Conservation (phyloP, 2,797 vertebrate genomes). For the Syngnathus rostellatus region DNA sequence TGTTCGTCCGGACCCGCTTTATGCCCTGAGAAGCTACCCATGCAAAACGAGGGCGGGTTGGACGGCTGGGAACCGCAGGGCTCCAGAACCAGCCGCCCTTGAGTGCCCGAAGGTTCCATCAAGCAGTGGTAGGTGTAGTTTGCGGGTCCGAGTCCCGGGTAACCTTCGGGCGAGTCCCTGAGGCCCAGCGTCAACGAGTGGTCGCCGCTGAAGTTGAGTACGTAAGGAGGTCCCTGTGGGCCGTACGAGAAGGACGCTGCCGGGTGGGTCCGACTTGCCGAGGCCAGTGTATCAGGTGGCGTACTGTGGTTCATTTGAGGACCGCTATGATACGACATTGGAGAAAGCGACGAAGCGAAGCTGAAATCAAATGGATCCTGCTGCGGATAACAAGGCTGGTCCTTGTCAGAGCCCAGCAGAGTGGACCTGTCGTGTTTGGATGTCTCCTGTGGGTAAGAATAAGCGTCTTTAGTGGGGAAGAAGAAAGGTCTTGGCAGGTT, state of each 20-base stretch:
- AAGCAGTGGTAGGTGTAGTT: slow-evolving; percentile 79
- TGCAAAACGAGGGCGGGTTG: slow-evolving; percentile 54
- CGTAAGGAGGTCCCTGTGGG: slow-evolving; percentile 67
- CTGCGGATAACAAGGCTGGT: slow-evolving; percentile 59
- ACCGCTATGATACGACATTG: slow-evolving; percentile 60
- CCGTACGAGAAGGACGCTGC: slow-evolving; percentile 56
- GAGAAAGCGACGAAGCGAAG: slow-evolving; percentile 57
- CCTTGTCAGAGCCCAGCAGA: slow-evolving; percentile 44
- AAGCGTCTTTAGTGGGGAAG: slow-evolving; percentile 54
- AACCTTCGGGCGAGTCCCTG: slow-evolving; percentile 64
- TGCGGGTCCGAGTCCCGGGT: slow-evolving; percentile 57
- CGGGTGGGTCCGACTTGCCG: slow-evolving; percentile 54
- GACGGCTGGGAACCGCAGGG: slow-evolving; percentile 64
- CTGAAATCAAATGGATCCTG: slow-evolving; percentile 66
- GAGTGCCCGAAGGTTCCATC: slow-evolving; percentile 78
- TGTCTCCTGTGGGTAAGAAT: slow-evolving; percentile 41
- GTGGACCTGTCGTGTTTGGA: slow-evolving; percentile 52
- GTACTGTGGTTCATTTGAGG: slow-evolving; percentile 58
- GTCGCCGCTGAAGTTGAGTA: slow-evolving; percentile 74
- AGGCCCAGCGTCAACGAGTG: slow-evolving; percentile 74
- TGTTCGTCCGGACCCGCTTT: slow-evolving; percentile 57
- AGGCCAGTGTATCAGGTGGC: slow-evolving; percentile 49
- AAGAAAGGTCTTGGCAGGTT: slow-evolving; percentile 53
- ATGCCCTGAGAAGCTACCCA: slow-evolving; percentile 58
- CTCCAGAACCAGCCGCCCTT: slow-evolving; percentile 72